Conservation (phyloP, 2,797 vertebrate genomes). For the Gallinago nigripennis region DNA sequence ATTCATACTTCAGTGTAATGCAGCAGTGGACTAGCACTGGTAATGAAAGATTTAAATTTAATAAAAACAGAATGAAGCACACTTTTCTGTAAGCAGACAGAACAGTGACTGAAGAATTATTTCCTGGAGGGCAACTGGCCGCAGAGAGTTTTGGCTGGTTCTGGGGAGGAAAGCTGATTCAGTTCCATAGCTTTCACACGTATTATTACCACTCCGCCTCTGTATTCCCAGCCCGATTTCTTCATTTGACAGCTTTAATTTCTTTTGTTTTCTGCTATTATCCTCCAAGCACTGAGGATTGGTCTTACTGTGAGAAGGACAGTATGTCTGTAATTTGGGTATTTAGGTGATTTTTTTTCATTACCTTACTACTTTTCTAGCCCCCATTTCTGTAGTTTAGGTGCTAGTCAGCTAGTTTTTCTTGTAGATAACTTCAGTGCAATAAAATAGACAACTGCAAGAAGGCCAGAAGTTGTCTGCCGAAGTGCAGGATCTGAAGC, state of each 20-base stretch:
- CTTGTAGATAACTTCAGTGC: neutral
- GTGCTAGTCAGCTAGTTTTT: neutral
- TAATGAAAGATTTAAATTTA: slow-evolving; percentile 6
- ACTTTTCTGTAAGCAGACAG: neutral
- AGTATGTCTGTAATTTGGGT: neutral
- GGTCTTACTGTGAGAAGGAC: neutral
- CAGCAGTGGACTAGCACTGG: neutral
- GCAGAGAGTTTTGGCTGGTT: neutral
- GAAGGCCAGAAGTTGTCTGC: neutral
- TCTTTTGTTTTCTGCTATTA: slow-evolving; percentile 7
- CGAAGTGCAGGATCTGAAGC: neutral
- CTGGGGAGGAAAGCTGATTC: neutral
- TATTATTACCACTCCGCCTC: neutral
- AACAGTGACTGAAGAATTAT: slow-evolving; percentile 5
- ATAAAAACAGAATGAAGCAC: neutral
- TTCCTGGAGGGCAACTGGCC: slow-evolving; percentile 33
- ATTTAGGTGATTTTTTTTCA: neutral
- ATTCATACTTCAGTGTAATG: neutral
- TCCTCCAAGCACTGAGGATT: neutral
- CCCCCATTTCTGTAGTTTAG: neutral
- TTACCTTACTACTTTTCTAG: neutral
- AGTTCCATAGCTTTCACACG: neutral
- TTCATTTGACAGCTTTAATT: slow-evolving; percentile 42
- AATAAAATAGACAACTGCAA: neutral
- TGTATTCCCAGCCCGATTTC: neutral